Conservation (phyloP, 53 echinoderm and acorn worm species). For the Crossaster papposus region DNA sequence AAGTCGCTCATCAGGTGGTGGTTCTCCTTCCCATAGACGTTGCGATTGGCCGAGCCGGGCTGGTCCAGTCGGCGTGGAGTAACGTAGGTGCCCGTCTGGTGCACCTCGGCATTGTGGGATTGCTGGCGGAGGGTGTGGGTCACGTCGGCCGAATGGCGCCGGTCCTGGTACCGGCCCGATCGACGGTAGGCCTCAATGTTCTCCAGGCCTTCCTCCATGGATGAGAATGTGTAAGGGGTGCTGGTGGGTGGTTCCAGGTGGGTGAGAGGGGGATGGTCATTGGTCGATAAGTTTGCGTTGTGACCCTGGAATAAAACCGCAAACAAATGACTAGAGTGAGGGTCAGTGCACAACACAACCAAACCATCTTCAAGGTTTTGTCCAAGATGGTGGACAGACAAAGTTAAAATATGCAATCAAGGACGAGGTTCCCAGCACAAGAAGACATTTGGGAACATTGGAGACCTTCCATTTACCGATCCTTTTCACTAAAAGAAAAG, state of each 20-base stretch:
- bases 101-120: conserved; percentile 10
- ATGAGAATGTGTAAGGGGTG: conserved; percentile 92
- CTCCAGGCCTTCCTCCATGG: conserved; percentile 99
- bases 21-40: conserved; percentile 63
- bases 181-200: conserved; percentile 79
- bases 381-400: too few relatives aligned
- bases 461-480: too few relatives aligned
- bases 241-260: conserved; percentile 84
- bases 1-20: conserved; percentile 65
- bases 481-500: too few relatives aligned
- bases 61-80: not conserved
- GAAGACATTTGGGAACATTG: too few relatives aligned
- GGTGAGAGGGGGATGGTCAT: conserved; percentile 44
- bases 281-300: conserved; percentile 33
- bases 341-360: not conserved
- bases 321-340: not conserved
- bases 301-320: conserved; percentile 12
- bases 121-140: not conserved
- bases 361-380: not conserved
- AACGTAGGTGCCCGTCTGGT: conserved; percentile 9
- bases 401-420: too few relatives aligned
- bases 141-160: conserved; percentile 56
- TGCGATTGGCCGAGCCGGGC: not conserved
- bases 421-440: too few relatives aligned
- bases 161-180: conserved; percentile 17